These are phyloP conservation scores for Stichodactyla mertensii DNA, from an alignment of 64 coral and sea anemone species.

Conservation along the genomic window DNA sequence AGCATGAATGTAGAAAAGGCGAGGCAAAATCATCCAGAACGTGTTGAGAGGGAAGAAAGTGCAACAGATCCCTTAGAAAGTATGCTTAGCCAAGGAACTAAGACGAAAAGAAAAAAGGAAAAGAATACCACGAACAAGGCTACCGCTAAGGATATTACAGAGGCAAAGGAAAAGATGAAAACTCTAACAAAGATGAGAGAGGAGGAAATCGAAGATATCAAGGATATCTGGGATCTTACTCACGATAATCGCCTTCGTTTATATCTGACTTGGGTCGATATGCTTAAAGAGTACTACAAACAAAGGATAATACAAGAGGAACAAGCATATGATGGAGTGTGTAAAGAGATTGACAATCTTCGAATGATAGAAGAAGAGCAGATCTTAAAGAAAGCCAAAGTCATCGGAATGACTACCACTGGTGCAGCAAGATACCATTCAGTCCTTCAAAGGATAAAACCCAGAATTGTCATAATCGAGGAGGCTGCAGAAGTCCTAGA, in stretches of 20 bases:
- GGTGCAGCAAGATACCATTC: slow-evolving; percentile 63
- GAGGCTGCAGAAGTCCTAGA: slow-evolving; percentile 90
- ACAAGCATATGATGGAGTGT: slow-evolving; percentile 27
- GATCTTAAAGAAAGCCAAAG: slow-evolving; percentile 46
- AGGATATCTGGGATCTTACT: slow-evolving; percentile 21
- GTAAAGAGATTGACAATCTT: slow-evolving; percentile 1
- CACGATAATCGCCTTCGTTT: slow-evolving; percentile 16
- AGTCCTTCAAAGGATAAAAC: slow-evolving; percentile 61
- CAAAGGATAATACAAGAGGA: slow-evolving; percentile 9
- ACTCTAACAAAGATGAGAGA: slow-evolving; percentile 8
- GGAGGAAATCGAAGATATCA: neutral
- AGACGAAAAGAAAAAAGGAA: neutral
- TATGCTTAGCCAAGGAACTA: neutral
- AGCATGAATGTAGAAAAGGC: neutral
- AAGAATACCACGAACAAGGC: neutral
- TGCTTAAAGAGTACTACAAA: slow-evolving; percentile 5
- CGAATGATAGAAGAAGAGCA: slow-evolving; percentile 31
- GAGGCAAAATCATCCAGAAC: neutral
- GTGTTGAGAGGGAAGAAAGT: slow-evolving; percentile 19
- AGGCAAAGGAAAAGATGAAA: neutral
- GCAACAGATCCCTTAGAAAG: neutral
- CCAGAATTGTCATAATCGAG: slow-evolving; percentile 72
- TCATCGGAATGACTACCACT: slow-evolving; percentile 85
- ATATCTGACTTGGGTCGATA: slow-evolving; percentile 37
- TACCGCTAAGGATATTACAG: neutral